A percentile compares a stretch with the other conserved stretches of the same genome.
These are phyloP conservation scores for Malacoraja senta DNA, from an alignment of 2,797 vertebrate species.

Conservation along the genomic window DNA sequence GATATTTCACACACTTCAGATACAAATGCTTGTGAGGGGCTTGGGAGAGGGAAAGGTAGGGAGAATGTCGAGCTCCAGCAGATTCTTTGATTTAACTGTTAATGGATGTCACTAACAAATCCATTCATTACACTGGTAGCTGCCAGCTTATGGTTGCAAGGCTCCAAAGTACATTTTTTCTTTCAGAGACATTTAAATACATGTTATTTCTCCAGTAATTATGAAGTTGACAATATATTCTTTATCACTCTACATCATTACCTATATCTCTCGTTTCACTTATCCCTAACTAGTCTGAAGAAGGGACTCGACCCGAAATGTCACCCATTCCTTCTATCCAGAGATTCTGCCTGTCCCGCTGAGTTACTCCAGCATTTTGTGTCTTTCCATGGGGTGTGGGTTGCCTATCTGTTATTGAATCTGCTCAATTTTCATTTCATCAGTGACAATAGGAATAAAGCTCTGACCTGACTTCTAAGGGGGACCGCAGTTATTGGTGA, in stretches of 20 bases:
- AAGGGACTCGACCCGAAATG: too few relatives aligned
- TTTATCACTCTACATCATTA: too few relatives aligned
- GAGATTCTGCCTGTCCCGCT: too few relatives aligned
- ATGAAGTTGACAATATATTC: background rate
- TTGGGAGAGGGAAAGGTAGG: background rate
- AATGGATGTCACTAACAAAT: background rate
- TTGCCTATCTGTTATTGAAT: background rate
- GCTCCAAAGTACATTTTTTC: background rate
- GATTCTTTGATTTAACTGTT: conserved; percentile 10
- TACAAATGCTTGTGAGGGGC: background rate
- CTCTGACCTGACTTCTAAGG: too few relatives aligned
- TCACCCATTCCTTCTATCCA: too few relatives aligned
- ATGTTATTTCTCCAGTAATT: background rate
- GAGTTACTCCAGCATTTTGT: too few relatives aligned
- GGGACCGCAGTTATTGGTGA: too few relatives aligned
- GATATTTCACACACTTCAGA: background rate
- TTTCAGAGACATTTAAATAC: background rate
- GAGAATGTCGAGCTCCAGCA: background rate
- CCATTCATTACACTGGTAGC: background rate
- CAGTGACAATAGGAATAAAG: background rate
- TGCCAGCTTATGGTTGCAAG: background rate
- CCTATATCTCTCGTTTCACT: too few relatives aligned
- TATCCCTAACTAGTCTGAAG: too few relatives aligned
- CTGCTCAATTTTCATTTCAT: background rate
- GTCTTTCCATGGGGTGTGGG: background rate